Evolutionary conservation across 2,113 vertebrate genomes (phyloP), one percentile per base, ranked within the genome.

Genomic region (Isichthys henryi): DNA sequence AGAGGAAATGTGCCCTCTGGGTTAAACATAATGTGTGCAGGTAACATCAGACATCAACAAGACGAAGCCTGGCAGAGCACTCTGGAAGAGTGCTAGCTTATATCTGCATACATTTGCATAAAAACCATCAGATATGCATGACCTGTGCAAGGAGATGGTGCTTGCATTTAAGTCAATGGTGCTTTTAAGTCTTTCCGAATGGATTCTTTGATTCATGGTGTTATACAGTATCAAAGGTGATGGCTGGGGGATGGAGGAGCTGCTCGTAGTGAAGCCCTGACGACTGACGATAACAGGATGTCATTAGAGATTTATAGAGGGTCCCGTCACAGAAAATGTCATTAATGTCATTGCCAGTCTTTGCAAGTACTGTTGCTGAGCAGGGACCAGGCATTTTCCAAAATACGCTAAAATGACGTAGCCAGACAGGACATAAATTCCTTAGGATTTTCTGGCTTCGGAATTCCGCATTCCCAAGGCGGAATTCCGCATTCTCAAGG

Each of bases 21-120:
- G 35, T 19, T 39, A 17, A 43, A 80, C 2, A 4, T 19, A 80
- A 43, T 43, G 17, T 39, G 74, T 43, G 35, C 74, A 39, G 4
- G 31, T 80, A 43, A 49, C 83, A 3, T 70, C 27, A 70, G n/a
- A 70, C 62, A 70, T 5, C 3, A 1, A 70, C n/a, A 31, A 70
- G 9, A 70, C n/a, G 3, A 31, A 86, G 48, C 48, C 83, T 46
- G 7, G 83, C n/a, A 6, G 83, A 86, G 27, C 83, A 48, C 17
- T 86, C n/a, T 5, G 48, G 46, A 31, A 17, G 45, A 50, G 21
- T 86, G 45, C 23, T 48, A 4, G 23, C 11, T 50, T n/a, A 48
- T 27, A 80, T 43, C 35, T 80, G 74, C 74, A 43, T 80, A 80
- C 39, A 80, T 86, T 86, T 86, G 83, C 45, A 86, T 49, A 86